phyloP scores from a whole-genome alignment of 2,888 invertebrate species.

The Hartigia nigra region DNA sequence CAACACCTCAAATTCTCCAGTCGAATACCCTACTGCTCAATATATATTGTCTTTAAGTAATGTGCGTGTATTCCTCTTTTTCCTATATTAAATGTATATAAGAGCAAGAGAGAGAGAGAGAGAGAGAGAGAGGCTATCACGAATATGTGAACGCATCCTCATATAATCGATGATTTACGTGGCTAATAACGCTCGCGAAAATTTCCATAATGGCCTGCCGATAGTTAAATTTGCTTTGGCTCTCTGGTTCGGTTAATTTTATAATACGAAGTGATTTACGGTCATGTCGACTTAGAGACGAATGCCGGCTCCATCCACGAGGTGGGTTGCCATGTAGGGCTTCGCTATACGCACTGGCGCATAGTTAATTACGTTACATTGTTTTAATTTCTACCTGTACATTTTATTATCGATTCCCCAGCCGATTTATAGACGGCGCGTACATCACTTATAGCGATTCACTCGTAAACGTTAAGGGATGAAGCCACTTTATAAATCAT shows the following conservation, averaged over 20 bases:
- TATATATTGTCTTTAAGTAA: neutral
- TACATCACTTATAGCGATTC: neutral
- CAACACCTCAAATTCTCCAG: neutral
- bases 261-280: slow-evolving; percentile 55
- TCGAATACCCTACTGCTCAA: neutral
- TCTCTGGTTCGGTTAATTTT: slow-evolving; percentile 43
- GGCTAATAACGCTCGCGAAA: slow-evolving; percentile 23
- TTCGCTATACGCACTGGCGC: slow-evolving; percentile 29
- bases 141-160: neutral
- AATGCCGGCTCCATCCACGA: neutral
- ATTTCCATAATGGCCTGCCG: slow-evolving; percentile 24
- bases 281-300: slow-evolving; percentile 26
- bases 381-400: slow-evolving; percentile 42
- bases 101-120: neutral
- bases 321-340: neutral
- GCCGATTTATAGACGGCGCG: neutral
- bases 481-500: neutral
- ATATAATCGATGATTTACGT: slow-evolving; percentile 22
- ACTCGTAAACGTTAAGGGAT: neutral
- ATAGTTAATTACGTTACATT: slow-evolving; percentile 51
- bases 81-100: neutral
- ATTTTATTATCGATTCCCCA: slow-evolving; percentile 39
- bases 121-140: neutral
- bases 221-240: slow-evolving; percentile 27
- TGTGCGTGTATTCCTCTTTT: neutral